Percentiles rank a stretch among this genome's conserved stretches.
phyloP scores from a whole-genome alignment of 2,888 invertebrate species.

The Drosophila suboccidentalis region DNA sequence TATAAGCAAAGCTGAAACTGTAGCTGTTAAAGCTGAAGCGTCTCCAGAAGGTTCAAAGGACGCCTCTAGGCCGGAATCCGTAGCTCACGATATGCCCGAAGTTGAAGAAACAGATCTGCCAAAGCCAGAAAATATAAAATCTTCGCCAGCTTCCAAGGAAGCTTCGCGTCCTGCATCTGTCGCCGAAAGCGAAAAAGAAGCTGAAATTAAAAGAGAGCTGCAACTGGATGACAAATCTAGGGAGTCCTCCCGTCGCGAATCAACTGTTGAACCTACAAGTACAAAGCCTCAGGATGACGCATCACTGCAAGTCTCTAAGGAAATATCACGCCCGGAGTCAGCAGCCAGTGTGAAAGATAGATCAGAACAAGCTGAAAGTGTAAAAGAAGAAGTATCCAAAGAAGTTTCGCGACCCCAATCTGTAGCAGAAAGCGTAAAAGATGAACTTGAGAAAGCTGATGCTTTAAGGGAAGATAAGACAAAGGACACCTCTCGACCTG shows the following conservation, averaged over 20 bases:
- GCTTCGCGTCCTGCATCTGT: constrained; percentile 48
- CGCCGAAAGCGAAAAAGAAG: constrained; percentile 20
- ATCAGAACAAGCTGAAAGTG: constrained; percentile 26
- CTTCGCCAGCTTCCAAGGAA: constrained; percentile 36
- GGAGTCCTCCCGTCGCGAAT: constrained; percentile 31
- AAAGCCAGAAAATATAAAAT: constrained; percentile 28
- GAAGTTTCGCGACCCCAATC: constrained; percentile 9
- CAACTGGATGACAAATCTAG: constrained; percentile 35
- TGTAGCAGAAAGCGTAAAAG: constrained; percentile 22
- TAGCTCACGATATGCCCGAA: constrained; percentile 19
- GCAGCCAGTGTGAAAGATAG: constrained; percentile 33
- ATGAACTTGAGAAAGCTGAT: constrained; percentile 37
- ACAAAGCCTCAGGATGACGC: constrained; percentile 28
- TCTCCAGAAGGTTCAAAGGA: constrained; percentile 36
- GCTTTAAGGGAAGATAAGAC: constrained; percentile 33
- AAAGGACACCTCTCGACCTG: constrained; percentile 42
- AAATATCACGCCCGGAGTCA: constrained; percentile 35
- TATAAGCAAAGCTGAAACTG: constrained; percentile 18
- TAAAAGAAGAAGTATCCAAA: constrained; percentile 20
- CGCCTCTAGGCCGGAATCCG: constrained; percentile 74
- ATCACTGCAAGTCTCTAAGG: constrained; percentile 16
- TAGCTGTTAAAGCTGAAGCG: constrained; percentile 19
- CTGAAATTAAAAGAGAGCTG: constrained; percentile 15
- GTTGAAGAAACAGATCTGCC: constrained; percentile 25
- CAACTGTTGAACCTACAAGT: constrained; percentile 14